Evolutionary conservation across 2,797 vertebrate genomes (phyloP).

Genomic region (Dromococcyx pavoninus): DNA sequence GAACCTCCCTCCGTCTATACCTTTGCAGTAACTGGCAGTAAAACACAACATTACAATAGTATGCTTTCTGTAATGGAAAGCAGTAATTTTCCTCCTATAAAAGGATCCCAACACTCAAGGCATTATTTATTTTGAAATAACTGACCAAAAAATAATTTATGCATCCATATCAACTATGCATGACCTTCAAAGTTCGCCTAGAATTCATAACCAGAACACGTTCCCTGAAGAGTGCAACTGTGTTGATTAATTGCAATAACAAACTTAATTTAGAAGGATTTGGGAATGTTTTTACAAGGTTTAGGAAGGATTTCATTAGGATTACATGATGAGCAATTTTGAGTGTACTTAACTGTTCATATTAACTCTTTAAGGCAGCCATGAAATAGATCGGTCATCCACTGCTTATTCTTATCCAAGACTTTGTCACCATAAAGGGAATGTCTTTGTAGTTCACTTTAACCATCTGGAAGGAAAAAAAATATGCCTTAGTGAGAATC

Average conservation of each 20-base stretch:
- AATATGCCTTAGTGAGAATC: neutral
- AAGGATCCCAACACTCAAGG: neutral
- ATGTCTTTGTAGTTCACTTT: neutral
- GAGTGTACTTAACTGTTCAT: neutral
- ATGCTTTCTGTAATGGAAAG: neutral
- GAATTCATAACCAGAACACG: neutral
- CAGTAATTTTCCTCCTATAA: neutral
- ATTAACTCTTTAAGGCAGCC: neutral
- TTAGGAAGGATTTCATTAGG: conserved; percentile 47
- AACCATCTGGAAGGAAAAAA: neutral
- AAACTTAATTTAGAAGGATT: conserved; percentile 44
- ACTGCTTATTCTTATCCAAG: neutral
- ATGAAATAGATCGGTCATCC: neutral
- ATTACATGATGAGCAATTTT: neutral
- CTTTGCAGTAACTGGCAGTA: neutral
- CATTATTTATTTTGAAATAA: neutral
- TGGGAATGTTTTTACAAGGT: conserved; percentile 27
- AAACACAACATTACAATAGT: neutral
- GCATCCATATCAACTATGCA: neutral
- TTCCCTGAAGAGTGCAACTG: neutral
- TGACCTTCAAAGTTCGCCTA: neutral
- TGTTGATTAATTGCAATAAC: conserved; percentile 24
- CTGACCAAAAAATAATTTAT: neutral
- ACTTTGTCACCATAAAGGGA: neutral
- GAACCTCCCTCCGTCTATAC: neutral